A percentile compares a stretch with the other conserved stretches of the same genome.
phyloP scores from a whole-genome alignment of 2,113 vertebrate species.

The Reinhardtius hippoglossoides region DNA sequence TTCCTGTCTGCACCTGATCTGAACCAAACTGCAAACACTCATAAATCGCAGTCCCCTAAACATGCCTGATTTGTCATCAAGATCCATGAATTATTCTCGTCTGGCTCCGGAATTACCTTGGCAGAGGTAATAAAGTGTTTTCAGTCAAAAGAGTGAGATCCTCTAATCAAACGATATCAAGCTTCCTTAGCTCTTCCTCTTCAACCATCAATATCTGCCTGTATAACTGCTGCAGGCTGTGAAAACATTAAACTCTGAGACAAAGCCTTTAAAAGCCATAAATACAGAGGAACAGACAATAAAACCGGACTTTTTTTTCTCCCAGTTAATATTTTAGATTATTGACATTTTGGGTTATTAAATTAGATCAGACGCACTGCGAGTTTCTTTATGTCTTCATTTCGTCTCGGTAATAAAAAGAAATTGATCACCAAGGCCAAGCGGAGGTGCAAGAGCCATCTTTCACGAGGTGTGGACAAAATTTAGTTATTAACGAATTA shows the following conservation, averaged over 20 bases:
- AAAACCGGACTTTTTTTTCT: background rate
- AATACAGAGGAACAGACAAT: background rate
- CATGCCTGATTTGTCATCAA: too few species aligned
- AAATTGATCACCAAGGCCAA: background rate
- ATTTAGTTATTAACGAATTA: background rate
- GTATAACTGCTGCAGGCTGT: background rate
- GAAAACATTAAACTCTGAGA: background rate
- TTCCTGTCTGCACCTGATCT: too few species aligned
- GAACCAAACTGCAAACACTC: too few species aligned
- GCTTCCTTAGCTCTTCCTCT: background rate
- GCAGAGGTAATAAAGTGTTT: too few species aligned
- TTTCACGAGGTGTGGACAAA: background rate
- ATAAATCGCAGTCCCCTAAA: too few species aligned
- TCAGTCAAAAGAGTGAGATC: background rate
- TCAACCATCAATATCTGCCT: background rate
- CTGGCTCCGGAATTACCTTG: too few species aligned
- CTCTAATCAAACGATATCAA: background rate
- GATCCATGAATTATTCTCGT: too few species aligned
- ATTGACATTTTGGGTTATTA: constrained; percentile 6
- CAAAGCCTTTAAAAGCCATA: background rate
- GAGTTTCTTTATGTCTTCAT: background rate
- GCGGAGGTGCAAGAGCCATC: background rate
- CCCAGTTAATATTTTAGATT: constrained; percentile 3
- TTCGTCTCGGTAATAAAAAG: background rate
- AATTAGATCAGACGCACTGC: background rate